Percentiles rank a stretch among this genome's conserved stretches.
Conservation (phyloP, 1,140 invertebrate genomes). For the Babylonia areolata region DNA sequence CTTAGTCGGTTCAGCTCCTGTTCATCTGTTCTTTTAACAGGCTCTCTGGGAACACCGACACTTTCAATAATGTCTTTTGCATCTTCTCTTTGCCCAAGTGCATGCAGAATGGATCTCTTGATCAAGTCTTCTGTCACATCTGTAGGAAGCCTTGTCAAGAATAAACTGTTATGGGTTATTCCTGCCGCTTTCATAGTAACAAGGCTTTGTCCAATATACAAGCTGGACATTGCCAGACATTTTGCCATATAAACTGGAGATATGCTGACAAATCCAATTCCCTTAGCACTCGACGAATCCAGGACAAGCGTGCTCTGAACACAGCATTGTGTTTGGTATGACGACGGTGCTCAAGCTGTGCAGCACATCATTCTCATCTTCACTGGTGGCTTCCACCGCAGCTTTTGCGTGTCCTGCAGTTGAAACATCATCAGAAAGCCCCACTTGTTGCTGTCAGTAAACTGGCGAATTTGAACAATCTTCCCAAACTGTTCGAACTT, state of each 20-base stretch:
- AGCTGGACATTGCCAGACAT: background rate
- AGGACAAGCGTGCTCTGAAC: constrained; percentile 56
- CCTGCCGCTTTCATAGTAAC: background rate
- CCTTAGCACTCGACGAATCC: constrained; percentile 54
- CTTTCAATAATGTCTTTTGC: background rate
- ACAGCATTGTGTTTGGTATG: constrained; percentile 18
- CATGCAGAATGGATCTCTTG: constrained; percentile 18
- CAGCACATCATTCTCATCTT: constrained; percentile 35
- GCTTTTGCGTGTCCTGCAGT: constrained; percentile 45
- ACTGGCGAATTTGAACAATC: constrained; percentile 34
- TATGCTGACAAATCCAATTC: constrained; percentile 50
- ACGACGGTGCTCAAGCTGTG: constrained; percentile 19
- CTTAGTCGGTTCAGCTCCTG: background rate
- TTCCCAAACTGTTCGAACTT: constrained; percentile 49
- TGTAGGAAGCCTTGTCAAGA: background rate
- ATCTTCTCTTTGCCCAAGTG: background rate
- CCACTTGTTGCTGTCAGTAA: constrained; percentile 43
- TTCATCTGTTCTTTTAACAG: background rate
- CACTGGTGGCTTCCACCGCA: constrained; percentile 46
- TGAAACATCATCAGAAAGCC: constrained; percentile 57
- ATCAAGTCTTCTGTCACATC: constrained; percentile 9
- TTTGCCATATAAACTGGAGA: constrained; percentile 1
- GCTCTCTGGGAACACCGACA: background rate
- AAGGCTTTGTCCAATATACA: background rate
- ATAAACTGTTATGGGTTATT: constrained; percentile 9